These are phyloP conservation scores for Oxyura jamaicensis DNA, from an alignment of 2,113 vertebrate species.

Conservation along the genomic window DNA sequence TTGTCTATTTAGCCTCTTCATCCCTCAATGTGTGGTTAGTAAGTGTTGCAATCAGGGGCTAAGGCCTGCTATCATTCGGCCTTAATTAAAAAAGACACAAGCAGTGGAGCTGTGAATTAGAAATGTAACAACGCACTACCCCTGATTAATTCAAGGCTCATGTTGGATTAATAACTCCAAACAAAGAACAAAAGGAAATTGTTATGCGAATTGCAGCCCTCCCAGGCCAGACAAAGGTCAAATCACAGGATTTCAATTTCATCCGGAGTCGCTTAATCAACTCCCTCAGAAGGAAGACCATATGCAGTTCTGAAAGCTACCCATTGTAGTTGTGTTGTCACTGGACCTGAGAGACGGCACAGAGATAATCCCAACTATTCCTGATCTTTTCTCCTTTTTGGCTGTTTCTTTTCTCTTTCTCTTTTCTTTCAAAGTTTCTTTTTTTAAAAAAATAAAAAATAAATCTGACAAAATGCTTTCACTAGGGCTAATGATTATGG, in stretches of 20 bases:
- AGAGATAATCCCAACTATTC: conserved; percentile 76
- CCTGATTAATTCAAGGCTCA: conserved; percentile 90
- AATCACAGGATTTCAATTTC: conserved; percentile 88
- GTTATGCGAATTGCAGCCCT: conserved; percentile 88
- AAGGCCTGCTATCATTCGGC: conserved; percentile 86
- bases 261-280: conserved; percentile 89
- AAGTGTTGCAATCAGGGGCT: conserved; percentile 82
- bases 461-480: conserved; percentile 58
- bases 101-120: conserved; percentile 90
- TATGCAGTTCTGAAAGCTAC: conserved; percentile 83
- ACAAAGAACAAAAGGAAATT: conserved; percentile 92
- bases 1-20: conserved; percentile 84
- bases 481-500: conserved; percentile 72
- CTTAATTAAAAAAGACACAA: conserved; percentile 96
- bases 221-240: conserved; percentile 89
- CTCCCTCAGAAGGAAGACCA: conserved; percentile 85
- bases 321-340: conserved; percentile 79
- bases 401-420: conserved; percentile 24
- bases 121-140: conserved; percentile 85
- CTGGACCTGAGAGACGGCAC: conserved; percentile 77
- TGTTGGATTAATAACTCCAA: conserved; percentile 91
- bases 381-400: conserved; percentile 62
- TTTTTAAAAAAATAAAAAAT: not conserved
- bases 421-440: not conserved
- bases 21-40: conserved; percentile 81